Conservation (phyloP, 2,113 vertebrate species). For the Anoura caudifer region DNA sequence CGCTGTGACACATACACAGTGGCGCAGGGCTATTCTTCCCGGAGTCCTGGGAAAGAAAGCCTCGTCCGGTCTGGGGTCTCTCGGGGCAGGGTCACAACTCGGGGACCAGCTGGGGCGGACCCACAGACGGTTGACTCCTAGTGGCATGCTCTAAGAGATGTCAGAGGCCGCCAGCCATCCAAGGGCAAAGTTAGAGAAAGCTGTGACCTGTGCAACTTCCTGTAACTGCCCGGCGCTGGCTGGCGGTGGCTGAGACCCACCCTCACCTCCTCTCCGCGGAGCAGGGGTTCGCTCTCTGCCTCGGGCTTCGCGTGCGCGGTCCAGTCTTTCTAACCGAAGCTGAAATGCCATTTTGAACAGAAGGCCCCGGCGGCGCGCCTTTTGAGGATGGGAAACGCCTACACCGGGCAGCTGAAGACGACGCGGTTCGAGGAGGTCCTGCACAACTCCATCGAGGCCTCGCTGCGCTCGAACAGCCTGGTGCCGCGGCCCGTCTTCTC, state of each 20-base stretch:
- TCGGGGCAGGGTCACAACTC: neutral
- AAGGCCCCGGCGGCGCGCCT: neutral
- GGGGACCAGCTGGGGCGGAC: constrained; percentile 24
- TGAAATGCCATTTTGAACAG: constrained; percentile 44
- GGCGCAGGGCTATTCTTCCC: neutral
- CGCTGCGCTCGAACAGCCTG: constrained; percentile 92
- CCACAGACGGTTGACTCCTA: constrained; percentile 44
- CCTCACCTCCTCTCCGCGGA: constrained; percentile 47
- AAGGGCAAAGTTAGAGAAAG: constrained; percentile 65
- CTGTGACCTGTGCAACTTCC: constrained; percentile 82
- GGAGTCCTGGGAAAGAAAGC: neutral
- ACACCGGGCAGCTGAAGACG: constrained; percentile 93
- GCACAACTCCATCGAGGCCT: constrained; percentile 97
- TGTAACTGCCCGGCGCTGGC: constrained; percentile 76
- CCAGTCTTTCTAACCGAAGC: constrained; percentile 33
- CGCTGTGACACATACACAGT: neutral
- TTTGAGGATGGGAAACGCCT: constrained; percentile 95
- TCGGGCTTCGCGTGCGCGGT: neutral
- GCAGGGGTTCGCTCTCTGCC: neutral
- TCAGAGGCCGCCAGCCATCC: constrained; percentile 52
- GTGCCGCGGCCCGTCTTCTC: constrained; percentile 95
- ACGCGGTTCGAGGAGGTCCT: constrained; percentile 96
- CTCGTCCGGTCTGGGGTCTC: neutral
- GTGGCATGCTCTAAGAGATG: constrained; percentile 62
- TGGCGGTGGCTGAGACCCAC: neutral